phyloP scores from a whole-genome alignment of 2,888 invertebrate species.

The Ennomos erosarius region DNA sequence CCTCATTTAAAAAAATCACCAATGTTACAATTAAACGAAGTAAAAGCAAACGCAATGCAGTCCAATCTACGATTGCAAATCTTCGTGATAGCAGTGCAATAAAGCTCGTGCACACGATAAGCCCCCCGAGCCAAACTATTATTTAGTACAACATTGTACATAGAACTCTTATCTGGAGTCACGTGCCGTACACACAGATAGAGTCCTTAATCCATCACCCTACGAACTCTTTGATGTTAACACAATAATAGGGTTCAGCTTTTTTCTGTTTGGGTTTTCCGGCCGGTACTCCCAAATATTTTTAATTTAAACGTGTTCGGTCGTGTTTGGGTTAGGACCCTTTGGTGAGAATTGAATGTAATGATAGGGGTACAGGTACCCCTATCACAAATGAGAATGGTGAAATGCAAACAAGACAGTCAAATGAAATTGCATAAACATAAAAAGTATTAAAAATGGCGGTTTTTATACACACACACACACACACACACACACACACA shows the following conservation, averaged over 20 bases:
- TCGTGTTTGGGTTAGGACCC: slow-evolving; percentile 20
- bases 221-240: slow-evolving; percentile 73
- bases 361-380: slow-evolving; percentile 17
- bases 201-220: slow-evolving; percentile 76
- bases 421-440: too few species aligned
- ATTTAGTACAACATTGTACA: slow-evolving; percentile 48
- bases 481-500: too few species aligned
- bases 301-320: slow-evolving; percentile 29
- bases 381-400: too few species aligned
- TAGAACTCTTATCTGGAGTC: slow-evolving; percentile 62
- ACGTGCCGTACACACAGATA: slow-evolving; percentile 71
- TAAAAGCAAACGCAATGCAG: slow-evolving; percentile 23
- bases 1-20: too few species aligned
- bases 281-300: slow-evolving; percentile 33
- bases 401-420: too few species aligned
- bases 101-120: slow-evolving; percentile 46
- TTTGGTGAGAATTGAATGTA: slow-evolving; percentile 27
- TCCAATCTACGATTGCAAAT: slow-evolving; percentile 46
- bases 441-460: too few species aligned
- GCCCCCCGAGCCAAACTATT: slow-evolving; percentile 60
- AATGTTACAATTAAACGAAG: background rate
- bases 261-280: slow-evolving; percentile 44
- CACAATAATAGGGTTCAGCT: slow-evolving; percentile 53
- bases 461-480: too few species aligned
- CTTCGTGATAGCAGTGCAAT: slow-evolving; percentile 34